A percentile compares a stretch with the other conserved stretches of the same genome.
Evolutionary conservation across 2,888 invertebrate species (phyloP).

Genomic region (Thysanoteuthis rhombus): DNA sequence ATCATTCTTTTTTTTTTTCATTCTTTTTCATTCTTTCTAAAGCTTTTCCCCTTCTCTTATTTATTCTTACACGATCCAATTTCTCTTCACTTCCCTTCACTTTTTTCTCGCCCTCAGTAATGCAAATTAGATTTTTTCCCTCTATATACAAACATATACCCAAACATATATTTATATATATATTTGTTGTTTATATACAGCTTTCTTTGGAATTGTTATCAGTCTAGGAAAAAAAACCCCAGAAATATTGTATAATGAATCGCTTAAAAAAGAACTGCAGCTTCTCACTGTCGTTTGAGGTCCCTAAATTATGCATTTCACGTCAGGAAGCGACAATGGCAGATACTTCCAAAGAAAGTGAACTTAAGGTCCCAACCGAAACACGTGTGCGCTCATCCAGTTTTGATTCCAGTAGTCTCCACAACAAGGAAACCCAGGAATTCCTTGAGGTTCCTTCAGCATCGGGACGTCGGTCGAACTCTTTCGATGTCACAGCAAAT

Average conservation of each 20-base stretch:
- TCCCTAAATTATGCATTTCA: constrained; percentile 57
- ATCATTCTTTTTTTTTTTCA: neutral
- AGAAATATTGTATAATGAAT: constrained; percentile 41
- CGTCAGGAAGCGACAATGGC: constrained; percentile 46
- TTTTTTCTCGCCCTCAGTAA: neutral
- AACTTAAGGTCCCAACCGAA: constrained; percentile 53
- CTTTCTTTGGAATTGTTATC: neutral
- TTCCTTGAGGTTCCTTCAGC: constrained; percentile 45
- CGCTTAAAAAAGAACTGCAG: constrained; percentile 55
- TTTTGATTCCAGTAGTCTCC: constrained; percentile 58
- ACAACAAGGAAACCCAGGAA: constrained; percentile 38
- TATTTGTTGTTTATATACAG: neutral
- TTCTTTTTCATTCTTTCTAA: neutral
- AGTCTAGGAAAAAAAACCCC: neutral
- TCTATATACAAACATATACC: neutral
- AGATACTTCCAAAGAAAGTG: constrained; percentile 37
- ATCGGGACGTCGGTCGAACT: constrained; percentile 51
- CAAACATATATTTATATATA: neutral
- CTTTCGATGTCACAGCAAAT: constrained; percentile 52
- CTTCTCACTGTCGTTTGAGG: constrained; percentile 56
- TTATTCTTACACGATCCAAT: neutral
- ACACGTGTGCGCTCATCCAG: constrained; percentile 56
- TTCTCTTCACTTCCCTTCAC: neutral
- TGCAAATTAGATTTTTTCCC: neutral
- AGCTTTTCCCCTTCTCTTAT: neutral